phyloP scores from a whole-genome alignment of 2,113 vertebrate genomes.

The Neotoma lepida region DNA sequence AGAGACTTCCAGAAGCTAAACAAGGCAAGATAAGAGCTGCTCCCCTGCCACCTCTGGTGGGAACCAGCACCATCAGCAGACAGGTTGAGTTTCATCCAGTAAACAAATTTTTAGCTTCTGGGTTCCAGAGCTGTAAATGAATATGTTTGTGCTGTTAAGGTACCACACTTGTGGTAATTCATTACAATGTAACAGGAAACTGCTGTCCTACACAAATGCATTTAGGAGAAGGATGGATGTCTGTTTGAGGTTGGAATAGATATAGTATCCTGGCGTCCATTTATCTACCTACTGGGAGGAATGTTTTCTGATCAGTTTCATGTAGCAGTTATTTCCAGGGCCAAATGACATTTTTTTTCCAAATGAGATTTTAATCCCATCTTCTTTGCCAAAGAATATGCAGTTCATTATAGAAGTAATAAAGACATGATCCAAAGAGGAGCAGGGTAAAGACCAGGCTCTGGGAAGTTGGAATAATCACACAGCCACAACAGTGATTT shows the following conservation, averaged over 20 bases:
- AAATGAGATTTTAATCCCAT: slow-evolving; percentile 34
- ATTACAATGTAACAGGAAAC: not conserved
- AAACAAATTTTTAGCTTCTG: not conserved
- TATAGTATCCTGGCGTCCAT: not conserved
- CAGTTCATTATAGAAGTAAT: slow-evolving; percentile 7
- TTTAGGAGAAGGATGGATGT: not conserved
- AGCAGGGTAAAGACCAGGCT: not conserved
- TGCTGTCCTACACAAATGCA: not conserved
- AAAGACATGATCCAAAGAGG: not conserved
- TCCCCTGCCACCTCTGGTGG: not conserved
- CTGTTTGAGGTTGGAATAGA: not conserved
- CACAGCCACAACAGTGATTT: not conserved
- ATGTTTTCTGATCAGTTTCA: not conserved
- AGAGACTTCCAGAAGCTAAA: not conserved
- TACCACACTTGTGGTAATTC: not conserved
- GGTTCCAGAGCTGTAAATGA: not conserved
- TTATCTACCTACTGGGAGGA: not conserved
- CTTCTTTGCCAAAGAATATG: not conserved
- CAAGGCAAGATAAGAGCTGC: not conserved
- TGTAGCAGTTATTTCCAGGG: not conserved
- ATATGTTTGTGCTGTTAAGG: not conserved
- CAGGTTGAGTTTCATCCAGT: not conserved
- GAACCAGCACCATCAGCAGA: not conserved
- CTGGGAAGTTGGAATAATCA: not conserved
- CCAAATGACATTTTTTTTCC: not conserved